Evolutionary conservation across 2,797 vertebrate species (phyloP).

Genomic region (Myotis myotis): DNA sequence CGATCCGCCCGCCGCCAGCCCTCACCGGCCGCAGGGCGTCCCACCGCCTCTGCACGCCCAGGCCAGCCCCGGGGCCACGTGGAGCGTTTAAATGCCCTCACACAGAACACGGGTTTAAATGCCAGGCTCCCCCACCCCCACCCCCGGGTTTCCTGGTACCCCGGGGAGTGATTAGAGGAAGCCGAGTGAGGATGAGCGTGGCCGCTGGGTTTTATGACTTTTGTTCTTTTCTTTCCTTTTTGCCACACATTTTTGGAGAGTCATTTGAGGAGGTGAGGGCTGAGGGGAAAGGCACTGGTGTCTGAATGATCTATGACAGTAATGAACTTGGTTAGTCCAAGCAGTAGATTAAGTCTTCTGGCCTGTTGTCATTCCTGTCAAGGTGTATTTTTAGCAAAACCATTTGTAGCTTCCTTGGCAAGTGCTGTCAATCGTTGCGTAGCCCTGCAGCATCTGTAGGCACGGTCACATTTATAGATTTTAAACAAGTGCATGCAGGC

Average conservation of each 20-base stretch:
- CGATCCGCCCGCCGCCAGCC: conserved; percentile 90
- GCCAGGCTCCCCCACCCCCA: neutral
- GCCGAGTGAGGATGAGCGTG: neutral
- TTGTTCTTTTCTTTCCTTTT: conserved; percentile 40
- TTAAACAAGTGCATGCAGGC: conserved; percentile 70
- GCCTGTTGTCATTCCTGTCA: conserved; percentile 72
- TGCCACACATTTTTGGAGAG: conserved; percentile 51
- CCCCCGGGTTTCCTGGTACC: neutral
- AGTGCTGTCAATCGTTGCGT: conserved; percentile 74
- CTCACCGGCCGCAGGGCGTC: conserved; percentile 89
- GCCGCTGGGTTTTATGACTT: neutral
- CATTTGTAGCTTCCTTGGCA: conserved; percentile 77
- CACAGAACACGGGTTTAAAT: conserved; percentile 41
- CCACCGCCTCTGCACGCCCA: conserved; percentile 85
- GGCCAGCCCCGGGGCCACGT: conserved; percentile 82
- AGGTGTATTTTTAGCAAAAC: conserved; percentile 84
- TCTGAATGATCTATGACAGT: conserved; percentile 54
- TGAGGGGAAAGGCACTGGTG: conserved; percentile 73
- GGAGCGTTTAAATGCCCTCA: conserved; percentile 66
- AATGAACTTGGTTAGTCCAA: conserved; percentile 62
- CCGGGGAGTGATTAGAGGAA: neutral
- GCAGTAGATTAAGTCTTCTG: conserved; percentile 62
- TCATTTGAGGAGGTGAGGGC: conserved; percentile 67
- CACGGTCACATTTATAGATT: conserved; percentile 72
- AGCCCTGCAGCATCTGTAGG: conserved; percentile 62